Evolutionary conservation across 2,888 invertebrate genomes (phyloP).

Genomic region (Dioctria linearis): DNA sequence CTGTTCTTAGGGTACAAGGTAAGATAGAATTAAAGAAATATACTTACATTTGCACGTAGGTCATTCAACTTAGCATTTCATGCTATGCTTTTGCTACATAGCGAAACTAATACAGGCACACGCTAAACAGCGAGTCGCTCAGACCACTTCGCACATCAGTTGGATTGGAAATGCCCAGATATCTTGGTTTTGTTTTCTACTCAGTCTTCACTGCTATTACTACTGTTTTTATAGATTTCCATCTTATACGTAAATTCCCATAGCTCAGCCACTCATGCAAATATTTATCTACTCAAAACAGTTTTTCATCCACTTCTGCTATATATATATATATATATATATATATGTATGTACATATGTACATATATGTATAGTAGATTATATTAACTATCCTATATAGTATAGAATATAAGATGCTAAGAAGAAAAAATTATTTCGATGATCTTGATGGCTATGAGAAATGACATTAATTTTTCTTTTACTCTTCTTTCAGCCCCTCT

Average conservation of each 20-base stretch:
- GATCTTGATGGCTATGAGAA: slow-evolving; percentile 25
- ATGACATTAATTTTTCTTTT: slow-evolving; percentile 58
- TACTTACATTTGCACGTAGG: slow-evolving; percentile 57
- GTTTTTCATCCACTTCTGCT: not conserved
- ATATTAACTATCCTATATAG: no score
- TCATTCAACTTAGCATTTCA: slow-evolving; percentile 54
- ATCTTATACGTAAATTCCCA: slow-evolving; percentile 56
- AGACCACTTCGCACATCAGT: slow-evolving; percentile 20
- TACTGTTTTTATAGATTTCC: slow-evolving; percentile 56
- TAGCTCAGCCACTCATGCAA: slow-evolving; percentile 25
- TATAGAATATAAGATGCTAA: not conserved
- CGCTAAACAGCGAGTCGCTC: not conserved
- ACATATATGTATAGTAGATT: no score
- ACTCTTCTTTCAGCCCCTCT: slow-evolving; percentile 76
- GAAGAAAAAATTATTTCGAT: slow-evolving; percentile 7
- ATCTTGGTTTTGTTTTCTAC: slow-evolving; percentile 40
- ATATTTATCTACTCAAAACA: slow-evolving; percentile 19
- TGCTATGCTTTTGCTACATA: slow-evolving; percentile 35
- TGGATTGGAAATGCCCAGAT: slow-evolving; percentile 25
- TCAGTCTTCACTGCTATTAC: slow-evolving; percentile 53
- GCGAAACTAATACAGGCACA: slow-evolving; percentile 18
- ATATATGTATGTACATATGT: no score
- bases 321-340: no score
- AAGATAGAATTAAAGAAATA: slow-evolving; percentile 50
- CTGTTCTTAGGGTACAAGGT: slow-evolving; percentile 28